A percentile compares a stretch with the other conserved stretches of the same genome.
Conservation (phyloP, 2,797 vertebrate species). For the Aulostomus chinensis region DNA sequence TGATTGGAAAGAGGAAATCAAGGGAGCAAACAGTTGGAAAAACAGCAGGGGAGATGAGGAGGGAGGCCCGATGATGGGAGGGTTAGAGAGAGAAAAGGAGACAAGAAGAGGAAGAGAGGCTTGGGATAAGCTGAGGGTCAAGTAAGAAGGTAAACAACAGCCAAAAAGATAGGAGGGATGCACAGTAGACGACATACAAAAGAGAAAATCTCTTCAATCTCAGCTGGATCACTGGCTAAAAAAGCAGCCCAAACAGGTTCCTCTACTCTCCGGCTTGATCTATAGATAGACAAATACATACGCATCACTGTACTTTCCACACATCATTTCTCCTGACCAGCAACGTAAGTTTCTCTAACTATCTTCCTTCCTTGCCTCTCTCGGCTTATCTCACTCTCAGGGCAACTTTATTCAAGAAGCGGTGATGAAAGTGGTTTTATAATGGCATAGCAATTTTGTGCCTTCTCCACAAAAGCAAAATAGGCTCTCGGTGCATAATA, state of each 20-base stretch:
- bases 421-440: slow-evolving; percentile 62
- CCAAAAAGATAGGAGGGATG: slow-evolving; percentile 8
- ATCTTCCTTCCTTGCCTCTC: slow-evolving; percentile 26
- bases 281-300: neutral
- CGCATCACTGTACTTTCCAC: slow-evolving; percentile 1
- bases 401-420: slow-evolving; percentile 64
- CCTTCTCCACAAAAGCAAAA: slow-evolving; percentile 66
- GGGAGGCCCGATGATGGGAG: too few species aligned
- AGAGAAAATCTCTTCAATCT: slow-evolving; percentile 48
- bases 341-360: slow-evolving; percentile 32
- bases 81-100: neutral
- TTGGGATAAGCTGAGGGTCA: slow-evolving; percentile 32
- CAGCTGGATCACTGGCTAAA: slow-evolving; percentile 37
- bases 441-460: slow-evolving; percentile 72
- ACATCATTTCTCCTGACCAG: slow-evolving; percentile 35
- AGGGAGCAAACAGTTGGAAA: slow-evolving; percentile 39
- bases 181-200: slow-evolving; percentile 11
- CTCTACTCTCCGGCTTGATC: neutral
- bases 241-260: slow-evolving; percentile 30
- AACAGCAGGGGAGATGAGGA: slow-evolving; percentile 28
- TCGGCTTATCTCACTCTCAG: slow-evolving; percentile 46
- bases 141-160: slow-evolving; percentile 36
- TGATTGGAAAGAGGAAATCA: slow-evolving; percentile 21
- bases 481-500: slow-evolving; percentile 69
- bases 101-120: slow-evolving; percentile 27